Percentiles rank a stretch among this genome's conserved stretches.
These are phyloP conservation scores for Rhabdornis inornatus DNA, from an alignment of 2,113 vertebrate species.

Conservation along the genomic window DNA sequence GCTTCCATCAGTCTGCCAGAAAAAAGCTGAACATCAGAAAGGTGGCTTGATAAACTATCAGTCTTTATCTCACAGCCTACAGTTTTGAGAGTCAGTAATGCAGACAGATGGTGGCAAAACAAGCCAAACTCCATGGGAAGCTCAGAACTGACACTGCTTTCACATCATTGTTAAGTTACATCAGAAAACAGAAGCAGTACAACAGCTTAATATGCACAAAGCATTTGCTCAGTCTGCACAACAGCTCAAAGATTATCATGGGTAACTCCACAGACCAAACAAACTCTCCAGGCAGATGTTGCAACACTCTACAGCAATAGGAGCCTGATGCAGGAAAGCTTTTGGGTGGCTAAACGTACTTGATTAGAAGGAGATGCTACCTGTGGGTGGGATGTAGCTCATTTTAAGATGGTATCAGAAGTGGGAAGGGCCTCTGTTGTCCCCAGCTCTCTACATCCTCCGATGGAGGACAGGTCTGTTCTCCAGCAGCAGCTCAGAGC, in stretches of 20 bases:
- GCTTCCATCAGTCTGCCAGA: not conserved
- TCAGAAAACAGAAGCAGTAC: not conserved
- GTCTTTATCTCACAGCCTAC: not conserved
- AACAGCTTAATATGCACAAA: not conserved
- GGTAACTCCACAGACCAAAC: not conserved
- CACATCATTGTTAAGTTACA: not conserved
- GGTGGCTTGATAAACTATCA: not conserved
- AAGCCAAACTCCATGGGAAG: not conserved
- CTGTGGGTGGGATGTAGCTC: not conserved
- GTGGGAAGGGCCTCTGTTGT: not conserved
- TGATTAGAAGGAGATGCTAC: not conserved
- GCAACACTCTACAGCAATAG: not conserved
- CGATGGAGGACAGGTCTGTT: not conserved
- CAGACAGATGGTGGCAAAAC: conserved; percentile 11
- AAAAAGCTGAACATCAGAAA: not conserved
- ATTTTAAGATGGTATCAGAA: accelerated
- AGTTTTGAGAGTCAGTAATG: not conserved
- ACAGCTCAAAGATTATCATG: not conserved
- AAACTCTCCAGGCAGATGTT: not conserved
- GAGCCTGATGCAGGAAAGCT: not conserved
- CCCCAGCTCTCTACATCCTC: not conserved
- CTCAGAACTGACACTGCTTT: not conserved
- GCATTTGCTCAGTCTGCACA: not conserved
- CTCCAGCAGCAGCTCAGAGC: not conserved
- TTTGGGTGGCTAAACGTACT: accelerated